phyloP scores from a whole-genome alignment of 1,140 invertebrate genomes.

The Brachionus rotundiformis region DNA sequence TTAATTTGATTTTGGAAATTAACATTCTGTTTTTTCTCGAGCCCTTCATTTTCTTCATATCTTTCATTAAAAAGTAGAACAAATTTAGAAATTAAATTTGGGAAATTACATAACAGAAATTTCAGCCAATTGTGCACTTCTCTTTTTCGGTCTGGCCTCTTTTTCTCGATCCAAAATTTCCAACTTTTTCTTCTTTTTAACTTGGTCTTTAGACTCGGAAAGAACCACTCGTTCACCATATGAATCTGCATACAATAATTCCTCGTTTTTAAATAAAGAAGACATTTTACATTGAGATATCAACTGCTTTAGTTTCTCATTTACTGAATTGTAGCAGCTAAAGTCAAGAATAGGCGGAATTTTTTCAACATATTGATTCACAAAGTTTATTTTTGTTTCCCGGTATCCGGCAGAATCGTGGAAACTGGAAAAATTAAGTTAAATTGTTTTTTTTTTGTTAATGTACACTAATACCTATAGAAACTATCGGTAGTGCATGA shows the following conservation, averaged over 20 bases:
- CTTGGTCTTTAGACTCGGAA: neutral
- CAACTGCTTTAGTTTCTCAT: neutral
- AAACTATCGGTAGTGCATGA: neutral
- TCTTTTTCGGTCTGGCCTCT: slow-evolving; percentile 5
- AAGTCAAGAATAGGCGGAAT: neutral
- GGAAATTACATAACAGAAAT: slow-evolving; percentile 10
- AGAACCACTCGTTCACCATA: neutral
- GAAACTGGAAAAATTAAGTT: neutral
- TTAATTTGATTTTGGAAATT: slow-evolving; percentile 20
- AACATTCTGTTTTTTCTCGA: neutral
- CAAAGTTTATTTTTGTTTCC: neutral
- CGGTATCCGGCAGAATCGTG: neutral
- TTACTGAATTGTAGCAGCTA: neutral
- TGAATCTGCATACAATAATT: neutral
- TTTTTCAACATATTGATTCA: neutral
- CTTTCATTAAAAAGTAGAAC: neutral
- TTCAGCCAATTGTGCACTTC: slow-evolving; percentile 37
- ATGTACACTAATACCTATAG: neutral
- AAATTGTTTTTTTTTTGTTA: neutral
- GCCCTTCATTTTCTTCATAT: slow-evolving; percentile 22
- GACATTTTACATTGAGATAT: neutral
- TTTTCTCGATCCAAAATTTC: neutral
- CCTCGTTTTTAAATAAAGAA: neutral
- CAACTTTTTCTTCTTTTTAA: neutral
- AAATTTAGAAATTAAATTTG: neutral